Conservation (phyloP, 2,888 invertebrate genomes). For the Cheilosia variabilis region DNA sequence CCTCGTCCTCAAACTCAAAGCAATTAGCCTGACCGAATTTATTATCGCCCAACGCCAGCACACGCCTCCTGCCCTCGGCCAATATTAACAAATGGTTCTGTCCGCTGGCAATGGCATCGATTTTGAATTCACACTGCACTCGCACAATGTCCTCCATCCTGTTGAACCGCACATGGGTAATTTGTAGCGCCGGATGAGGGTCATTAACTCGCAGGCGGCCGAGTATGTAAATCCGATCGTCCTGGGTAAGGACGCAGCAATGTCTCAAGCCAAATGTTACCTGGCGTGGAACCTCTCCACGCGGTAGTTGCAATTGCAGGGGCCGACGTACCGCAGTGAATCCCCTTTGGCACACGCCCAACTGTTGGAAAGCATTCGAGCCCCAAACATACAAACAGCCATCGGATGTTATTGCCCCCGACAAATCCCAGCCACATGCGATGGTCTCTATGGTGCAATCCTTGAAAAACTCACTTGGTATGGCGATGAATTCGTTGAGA, state of each 20-base stretch:
- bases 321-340: constrained; percentile 81
- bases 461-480: constrained; percentile 85
- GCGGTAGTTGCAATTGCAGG: constrained; percentile 80
- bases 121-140: constrained; percentile 84
- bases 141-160: constrained; percentile 79
- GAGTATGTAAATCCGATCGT: constrained; percentile 81
- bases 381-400: constrained; percentile 92
- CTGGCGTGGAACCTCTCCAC: constrained; percentile 79
- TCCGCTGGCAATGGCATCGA: constrained; percentile 88
- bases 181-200: constrained; percentile 79
- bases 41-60: constrained; percentile 92
- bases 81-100: constrained; percentile 88
- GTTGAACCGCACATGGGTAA: constrained; percentile 80
- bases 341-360: constrained; percentile 86
- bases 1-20: constrained; percentile 84
- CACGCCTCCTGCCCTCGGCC: constrained; percentile 79
- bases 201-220: constrained; percentile 81
- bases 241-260: constrained; percentile 81
- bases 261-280: constrained; percentile 82
- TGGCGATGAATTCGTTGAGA: constrained; percentile 82
- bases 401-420: constrained; percentile 89
- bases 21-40: constrained; percentile 90
- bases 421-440: constrained; percentile 93
- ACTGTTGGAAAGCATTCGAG: constrained; percentile 90
- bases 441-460: constrained; percentile 87